phyloP scores from a whole-genome alignment of 1,140 invertebrate genomes.

The Pentalonia nigronervosa region DNA sequence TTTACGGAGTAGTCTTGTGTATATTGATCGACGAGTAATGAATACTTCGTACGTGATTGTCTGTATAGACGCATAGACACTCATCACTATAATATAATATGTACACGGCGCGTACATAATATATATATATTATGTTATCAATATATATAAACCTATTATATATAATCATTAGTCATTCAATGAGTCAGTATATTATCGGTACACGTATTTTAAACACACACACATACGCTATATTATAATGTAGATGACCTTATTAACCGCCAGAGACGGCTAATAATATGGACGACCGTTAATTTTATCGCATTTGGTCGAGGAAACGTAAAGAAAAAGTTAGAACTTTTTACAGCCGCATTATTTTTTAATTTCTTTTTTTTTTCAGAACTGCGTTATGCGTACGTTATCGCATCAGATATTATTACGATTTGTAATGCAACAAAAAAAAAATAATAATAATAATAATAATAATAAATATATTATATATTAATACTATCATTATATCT shows the following conservation, averaged over 20 bases:
- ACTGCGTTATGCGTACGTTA: background rate
- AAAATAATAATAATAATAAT: too few species aligned
- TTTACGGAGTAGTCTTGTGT: background rate
- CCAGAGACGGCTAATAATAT: background rate
- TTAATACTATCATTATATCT: background rate
- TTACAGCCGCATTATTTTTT: background rate
- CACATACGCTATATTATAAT: background rate
- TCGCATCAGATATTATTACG: background rate
- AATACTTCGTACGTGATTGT: background rate
- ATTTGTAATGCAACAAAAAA: background rate
- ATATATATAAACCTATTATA: background rate
- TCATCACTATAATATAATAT: background rate
- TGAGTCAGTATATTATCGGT: background rate
- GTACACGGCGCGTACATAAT: background rate
- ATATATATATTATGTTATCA: background rate
- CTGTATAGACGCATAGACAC: background rate
- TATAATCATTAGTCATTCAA: slow-evolving; percentile 2
- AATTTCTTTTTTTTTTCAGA: background rate
- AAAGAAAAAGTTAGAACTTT: background rate
- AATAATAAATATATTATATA: background rate
- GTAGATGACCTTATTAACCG: background rate
- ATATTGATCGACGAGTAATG: background rate
- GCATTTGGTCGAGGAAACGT: background rate
- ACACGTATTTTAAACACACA: background rate
- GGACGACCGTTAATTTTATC: background rate